phyloP scores from a whole-genome alignment of 2,113 vertebrate species.

The Notarius lentiginosus region DNA sequence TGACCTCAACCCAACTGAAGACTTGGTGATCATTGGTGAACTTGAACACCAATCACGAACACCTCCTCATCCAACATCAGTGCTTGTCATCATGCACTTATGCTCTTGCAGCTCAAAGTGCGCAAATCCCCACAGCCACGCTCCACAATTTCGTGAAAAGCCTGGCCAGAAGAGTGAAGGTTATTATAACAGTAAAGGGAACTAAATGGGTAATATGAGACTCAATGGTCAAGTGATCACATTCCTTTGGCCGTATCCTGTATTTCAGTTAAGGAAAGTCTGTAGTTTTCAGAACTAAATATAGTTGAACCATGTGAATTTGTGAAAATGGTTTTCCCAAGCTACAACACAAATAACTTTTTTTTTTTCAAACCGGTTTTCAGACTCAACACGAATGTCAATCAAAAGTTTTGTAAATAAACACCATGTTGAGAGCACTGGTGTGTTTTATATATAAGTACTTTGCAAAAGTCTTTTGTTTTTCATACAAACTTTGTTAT shows the following conservation, averaged over 20 bases:
- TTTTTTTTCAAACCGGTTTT: background rate
- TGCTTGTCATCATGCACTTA: background rate
- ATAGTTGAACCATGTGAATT: background rate
- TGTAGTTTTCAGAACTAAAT: background rate
- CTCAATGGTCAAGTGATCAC: background rate
- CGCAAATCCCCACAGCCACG: background rate
- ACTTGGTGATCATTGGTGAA: background rate
- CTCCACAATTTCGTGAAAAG: background rate
- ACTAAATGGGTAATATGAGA: background rate
- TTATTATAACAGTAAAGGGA: background rate
- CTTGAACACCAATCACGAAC: background rate
- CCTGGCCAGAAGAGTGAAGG: background rate
- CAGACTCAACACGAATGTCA: background rate
- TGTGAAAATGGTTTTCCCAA: background rate
- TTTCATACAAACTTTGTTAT: too few species aligned
- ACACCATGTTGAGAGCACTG: background rate
- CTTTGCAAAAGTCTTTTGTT: too few species aligned
- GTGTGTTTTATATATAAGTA: too few species aligned
- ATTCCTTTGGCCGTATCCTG: background rate
- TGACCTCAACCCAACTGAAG: background rate
- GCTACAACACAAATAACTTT: background rate
- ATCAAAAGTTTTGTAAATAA: background rate
- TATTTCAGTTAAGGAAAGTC: background rate
- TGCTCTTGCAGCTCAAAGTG: background rate
- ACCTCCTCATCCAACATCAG: background rate